Percentiles rank a stretch among this genome's conserved stretches.
These are phyloP conservation scores for Eupithecia centaureata DNA, from an alignment of 2,888 invertebrate species.

Conservation along the genomic window DNA sequence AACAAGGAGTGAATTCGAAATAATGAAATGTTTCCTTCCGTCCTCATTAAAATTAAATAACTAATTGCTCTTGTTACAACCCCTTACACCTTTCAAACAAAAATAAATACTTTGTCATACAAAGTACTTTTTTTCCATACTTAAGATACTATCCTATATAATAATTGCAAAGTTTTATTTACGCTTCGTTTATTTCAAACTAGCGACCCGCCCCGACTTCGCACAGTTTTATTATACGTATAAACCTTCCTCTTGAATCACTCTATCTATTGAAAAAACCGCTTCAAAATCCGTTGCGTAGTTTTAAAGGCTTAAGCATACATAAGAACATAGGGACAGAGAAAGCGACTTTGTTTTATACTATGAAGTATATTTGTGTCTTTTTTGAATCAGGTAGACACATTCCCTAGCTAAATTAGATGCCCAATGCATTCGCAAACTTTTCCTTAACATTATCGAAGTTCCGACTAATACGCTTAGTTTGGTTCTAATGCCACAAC, in stretches of 20 bases:
- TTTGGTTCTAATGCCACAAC: constrained; percentile 65
- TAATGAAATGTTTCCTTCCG: constrained; percentile 24
- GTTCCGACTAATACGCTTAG: constrained; percentile 66
- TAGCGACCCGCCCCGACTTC: no score
- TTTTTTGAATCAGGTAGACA: neutral
- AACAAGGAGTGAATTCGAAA: constrained; percentile 27
- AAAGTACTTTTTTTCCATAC: neutral
- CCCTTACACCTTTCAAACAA: constrained; percentile 7
- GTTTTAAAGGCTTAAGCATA: no score
- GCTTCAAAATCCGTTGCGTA: no score
- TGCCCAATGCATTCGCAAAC: neutral
- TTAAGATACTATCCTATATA: neutral
- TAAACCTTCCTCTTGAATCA: no score
- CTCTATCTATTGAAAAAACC: no score
- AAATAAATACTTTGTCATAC: neutral
- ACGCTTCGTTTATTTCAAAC: neutral
- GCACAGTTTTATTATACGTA: no score
- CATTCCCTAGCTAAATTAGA: constrained; percentile 15
- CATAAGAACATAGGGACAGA: no score
- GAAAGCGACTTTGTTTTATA: no score
- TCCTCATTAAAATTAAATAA: constrained; percentile 16
- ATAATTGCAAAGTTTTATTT: neutral
- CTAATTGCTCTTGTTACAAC: constrained; percentile 11
- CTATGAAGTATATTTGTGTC: neutral
- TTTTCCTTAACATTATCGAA: constrained; percentile 49